Conservation (phyloP, 2,888 invertebrate species). For the Callyntrura sp. region DNA sequence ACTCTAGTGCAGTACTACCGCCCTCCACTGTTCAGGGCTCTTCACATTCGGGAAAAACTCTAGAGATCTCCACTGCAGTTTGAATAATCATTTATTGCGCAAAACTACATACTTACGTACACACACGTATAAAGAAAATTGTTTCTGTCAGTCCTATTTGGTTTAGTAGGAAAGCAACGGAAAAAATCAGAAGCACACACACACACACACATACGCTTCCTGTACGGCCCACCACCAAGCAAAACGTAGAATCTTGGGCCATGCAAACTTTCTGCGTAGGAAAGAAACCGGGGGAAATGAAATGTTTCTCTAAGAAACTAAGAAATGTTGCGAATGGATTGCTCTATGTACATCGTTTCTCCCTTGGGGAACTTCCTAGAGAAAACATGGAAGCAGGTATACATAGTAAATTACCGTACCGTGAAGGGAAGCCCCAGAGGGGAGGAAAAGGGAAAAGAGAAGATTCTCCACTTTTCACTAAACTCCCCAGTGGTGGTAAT, state of each 20-base stretch:
- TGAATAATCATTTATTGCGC: neutral
- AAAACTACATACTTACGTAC: neutral
- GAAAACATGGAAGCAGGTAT: constrained; percentile 34
- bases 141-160: neutral
- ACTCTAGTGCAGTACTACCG: too few relatives aligned
- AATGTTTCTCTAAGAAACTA: constrained; percentile 37
- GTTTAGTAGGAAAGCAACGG: too few relatives aligned
- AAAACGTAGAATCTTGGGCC: neutral
- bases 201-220: neutral
- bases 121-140: constrained; percentile 22
- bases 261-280: neutral
- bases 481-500: constrained; percentile 23
- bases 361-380: constrained; percentile 31
- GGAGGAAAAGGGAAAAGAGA: too few relatives aligned
- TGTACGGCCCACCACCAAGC: neutral
- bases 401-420: neutral
- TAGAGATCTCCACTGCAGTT: too few relatives aligned
- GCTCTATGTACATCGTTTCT: constrained; percentile 33
- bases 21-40: too few relatives aligned
- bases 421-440: neutral
- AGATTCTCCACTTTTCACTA: neutral
- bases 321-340: too few relatives aligned
- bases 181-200: neutral
- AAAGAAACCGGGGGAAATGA: constrained; percentile 64
- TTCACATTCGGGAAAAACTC: too few relatives aligned